Evolutionary conservation across 2,797 vertebrate genomes (phyloP).

Genomic region (Parauchenoglanis ngamensis): DNA sequence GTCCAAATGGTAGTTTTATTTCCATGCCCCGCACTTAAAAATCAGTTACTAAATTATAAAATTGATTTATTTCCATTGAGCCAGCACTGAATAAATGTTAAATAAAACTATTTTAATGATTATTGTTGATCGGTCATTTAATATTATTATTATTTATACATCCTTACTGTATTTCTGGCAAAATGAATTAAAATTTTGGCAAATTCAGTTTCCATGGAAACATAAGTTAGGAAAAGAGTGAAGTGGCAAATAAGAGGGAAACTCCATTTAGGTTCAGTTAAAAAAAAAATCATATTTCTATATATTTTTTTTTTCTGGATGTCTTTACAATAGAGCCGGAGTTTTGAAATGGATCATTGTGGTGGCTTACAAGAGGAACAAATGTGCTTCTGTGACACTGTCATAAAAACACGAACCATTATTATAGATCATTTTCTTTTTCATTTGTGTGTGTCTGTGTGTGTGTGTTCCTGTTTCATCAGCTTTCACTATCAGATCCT

Average conservation of each 20-base stretch:
- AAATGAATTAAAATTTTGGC: not conserved
- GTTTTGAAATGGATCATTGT: not conserved
- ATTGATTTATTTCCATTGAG: not conserved
- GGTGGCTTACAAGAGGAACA: not conserved
- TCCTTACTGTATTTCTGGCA: not conserved
- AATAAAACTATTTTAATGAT: not conserved
- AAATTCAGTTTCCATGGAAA: not conserved
- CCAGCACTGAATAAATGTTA: not conserved
- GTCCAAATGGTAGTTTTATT: not conserved
- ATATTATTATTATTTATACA: not conserved
- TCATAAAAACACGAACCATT: not conserved
- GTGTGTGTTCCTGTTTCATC: slow-evolving; percentile 33
- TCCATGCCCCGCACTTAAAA: not conserved
- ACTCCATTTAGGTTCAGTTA: not conserved
- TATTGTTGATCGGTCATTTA: not conserved
- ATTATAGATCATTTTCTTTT: not conserved
- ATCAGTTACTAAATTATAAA: not conserved
- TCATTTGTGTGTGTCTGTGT: not conserved
- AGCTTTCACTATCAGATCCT: slow-evolving; percentile 33
- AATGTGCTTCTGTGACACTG: not conserved
- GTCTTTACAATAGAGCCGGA: not conserved
- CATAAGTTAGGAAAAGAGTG: not conserved
- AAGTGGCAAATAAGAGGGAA: not conserved
- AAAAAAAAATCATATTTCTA: not conserved
- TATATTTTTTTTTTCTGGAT: not conserved